Percentiles rank a stretch among this genome's conserved stretches.
Evolutionary conservation across 2,888 invertebrate species (phyloP).

Genomic region (Nasonia oneida): DNA sequence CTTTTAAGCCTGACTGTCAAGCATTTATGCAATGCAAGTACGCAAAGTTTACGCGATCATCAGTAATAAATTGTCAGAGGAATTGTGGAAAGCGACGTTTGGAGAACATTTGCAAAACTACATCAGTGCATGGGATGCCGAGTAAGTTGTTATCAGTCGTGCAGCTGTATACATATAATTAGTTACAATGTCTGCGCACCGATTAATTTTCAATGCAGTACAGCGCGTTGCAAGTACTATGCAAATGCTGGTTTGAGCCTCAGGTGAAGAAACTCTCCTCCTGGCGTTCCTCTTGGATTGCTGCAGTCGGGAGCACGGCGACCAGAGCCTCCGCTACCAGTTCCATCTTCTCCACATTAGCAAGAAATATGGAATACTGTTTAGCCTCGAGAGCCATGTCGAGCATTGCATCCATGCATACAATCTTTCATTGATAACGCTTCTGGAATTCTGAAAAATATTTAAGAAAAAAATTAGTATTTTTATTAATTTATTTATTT

Average conservation of each 20-base stretch:
- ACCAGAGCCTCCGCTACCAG: slow-evolving; percentile 63
- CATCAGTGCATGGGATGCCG: slow-evolving; percentile 71
- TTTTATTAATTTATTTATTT: too few species aligned
- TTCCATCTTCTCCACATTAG: slow-evolving; percentile 69
- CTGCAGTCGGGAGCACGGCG: not conserved
- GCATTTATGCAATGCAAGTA: slow-evolving; percentile 82
- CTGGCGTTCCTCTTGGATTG: slow-evolving; percentile 62
- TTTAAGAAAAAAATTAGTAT: too few species aligned
- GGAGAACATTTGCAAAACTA: slow-evolving; percentile 72
- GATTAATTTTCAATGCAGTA: slow-evolving; percentile 60
- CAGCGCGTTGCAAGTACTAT: slow-evolving; percentile 68
- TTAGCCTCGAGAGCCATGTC: not conserved
- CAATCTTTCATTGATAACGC: too few species aligned
- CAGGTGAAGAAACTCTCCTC: slow-evolving; percentile 65
- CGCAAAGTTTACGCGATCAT: slow-evolving; percentile 82
- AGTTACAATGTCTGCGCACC: too few species aligned
- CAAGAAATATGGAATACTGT: slow-evolving; percentile 57
- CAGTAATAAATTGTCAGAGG: slow-evolving; percentile 78
- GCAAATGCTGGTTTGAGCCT: slow-evolving; percentile 73
- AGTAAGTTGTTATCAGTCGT: slow-evolving; percentile 64
- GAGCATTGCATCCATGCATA: too few species aligned
- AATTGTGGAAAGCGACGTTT: slow-evolving; percentile 80
- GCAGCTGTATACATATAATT: too few species aligned
- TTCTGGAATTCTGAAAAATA: too few species aligned
- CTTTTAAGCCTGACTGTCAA: slow-evolving; percentile 79